These are phyloP conservation scores for Calcarius lapponicus DNA, from an alignment of 2,797 vertebrate species.

Conservation along the genomic window DNA sequence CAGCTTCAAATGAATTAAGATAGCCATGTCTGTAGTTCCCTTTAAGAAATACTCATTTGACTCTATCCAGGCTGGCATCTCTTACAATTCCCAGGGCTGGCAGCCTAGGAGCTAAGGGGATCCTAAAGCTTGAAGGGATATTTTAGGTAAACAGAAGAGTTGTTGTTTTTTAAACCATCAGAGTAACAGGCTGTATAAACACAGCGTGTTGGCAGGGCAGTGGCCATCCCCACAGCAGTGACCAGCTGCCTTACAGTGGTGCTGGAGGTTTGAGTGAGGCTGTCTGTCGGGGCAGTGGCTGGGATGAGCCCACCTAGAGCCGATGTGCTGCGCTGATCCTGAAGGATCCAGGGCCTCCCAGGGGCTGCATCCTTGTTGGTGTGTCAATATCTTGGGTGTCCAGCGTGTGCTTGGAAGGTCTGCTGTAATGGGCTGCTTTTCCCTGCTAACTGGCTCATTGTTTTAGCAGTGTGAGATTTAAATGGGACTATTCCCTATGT, in stretches of 20 bases:
- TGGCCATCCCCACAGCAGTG: fast-evolving
- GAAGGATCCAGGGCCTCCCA: not conserved
- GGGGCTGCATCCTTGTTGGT: not conserved
- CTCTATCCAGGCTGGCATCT: not conserved
- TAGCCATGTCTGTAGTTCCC: not conserved
- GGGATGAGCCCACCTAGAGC: not conserved
- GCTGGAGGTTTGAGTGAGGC: not conserved
- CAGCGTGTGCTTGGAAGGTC: not conserved
- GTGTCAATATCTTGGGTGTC: not conserved
- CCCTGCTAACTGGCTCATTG: not conserved
- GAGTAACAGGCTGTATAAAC: not conserved
- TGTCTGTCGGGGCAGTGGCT: not conserved
- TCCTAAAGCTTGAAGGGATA: not conserved
- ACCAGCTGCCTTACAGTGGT: not conserved
- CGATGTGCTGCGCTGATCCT: not conserved
- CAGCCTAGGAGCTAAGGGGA: not conserved
- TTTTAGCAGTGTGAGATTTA: not conserved
- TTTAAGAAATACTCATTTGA: not conserved
- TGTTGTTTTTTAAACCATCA: not conserved
- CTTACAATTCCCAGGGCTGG: not conserved
- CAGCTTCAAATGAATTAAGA: not conserved
- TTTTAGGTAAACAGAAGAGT: not conserved
- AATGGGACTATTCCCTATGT: not conserved
- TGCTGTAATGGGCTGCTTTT: not conserved
- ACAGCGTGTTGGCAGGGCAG: not conserved